A percentile compares a stretch with the other conserved stretches of the same genome.
phyloP scores from a whole-genome alignment of 2,888 invertebrate species.

The Cotesia congregata region DNA sequence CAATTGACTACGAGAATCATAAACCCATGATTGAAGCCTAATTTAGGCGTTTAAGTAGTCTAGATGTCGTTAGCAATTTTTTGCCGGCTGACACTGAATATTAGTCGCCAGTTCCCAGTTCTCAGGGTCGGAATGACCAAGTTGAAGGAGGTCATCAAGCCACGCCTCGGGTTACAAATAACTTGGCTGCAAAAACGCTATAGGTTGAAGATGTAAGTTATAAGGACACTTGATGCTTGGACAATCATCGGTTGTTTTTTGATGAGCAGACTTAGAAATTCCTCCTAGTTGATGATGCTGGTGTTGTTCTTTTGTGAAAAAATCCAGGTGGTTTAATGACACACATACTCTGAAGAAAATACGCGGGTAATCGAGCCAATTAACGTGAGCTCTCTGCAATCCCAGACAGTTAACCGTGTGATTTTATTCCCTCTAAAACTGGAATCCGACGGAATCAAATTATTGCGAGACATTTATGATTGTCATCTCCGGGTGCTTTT shows the following conservation, averaged over 20 bases:
- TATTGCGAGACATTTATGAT: not conserved
- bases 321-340: constrained; percentile 10
- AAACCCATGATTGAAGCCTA: not conserved
- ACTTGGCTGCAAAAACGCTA: not conserved
- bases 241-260: not conserved
- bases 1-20: not conserved
- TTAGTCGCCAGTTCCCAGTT: not conserved
- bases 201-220: not conserved
- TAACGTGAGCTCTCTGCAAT: constrained; percentile 1
- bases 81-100: not conserved
- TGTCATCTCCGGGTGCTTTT: not conserved
- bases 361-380: constrained; percentile 1
- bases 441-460: not conserved
- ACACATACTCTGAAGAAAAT: constrained; percentile 10
- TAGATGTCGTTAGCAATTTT: not conserved
- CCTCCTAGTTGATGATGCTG: not conserved
- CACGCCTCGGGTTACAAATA: not conserved
- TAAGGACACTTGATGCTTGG: not conserved
- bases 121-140: not conserved
- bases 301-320: not conserved
- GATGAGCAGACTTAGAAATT: not conserved
- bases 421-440: constrained; percentile 11
- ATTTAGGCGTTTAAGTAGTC: not conserved
- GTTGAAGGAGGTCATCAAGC: not conserved
- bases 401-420: constrained; percentile 14